These are phyloP conservation scores for Gobio gobio DNA, from an alignment of 2,113 vertebrate species.

Conservation along the genomic window DNA sequence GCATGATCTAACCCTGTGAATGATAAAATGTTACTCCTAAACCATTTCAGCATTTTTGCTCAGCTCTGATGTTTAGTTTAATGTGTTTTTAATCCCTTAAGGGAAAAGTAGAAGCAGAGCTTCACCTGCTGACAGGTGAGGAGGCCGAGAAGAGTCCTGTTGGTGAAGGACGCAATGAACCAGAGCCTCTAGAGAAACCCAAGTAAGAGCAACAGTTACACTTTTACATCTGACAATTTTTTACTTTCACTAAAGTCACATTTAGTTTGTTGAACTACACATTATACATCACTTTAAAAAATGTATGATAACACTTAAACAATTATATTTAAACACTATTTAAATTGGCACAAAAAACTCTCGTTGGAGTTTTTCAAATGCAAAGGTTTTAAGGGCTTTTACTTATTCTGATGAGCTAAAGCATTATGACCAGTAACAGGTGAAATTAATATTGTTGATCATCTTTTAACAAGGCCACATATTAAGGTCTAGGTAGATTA, in stretches of 20 bases:
- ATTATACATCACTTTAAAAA: not conserved
- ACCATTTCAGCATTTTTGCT: not conserved
- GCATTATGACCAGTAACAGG: too few species aligned
- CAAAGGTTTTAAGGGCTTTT: too few species aligned
- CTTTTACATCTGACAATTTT: not conserved
- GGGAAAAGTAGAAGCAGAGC: constrained; percentile 97
- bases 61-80: not conserved
- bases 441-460: too few species aligned
- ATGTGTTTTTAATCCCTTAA: constrained; percentile 57
- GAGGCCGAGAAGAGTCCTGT: constrained; percentile 96
- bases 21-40: not conserved
- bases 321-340: not conserved
- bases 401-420: too few species aligned
- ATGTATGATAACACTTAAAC: not conserved
- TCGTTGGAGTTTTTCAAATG: too few species aligned
- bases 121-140: constrained; percentile 91
- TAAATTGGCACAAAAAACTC: not conserved
- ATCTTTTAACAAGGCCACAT: too few species aligned
- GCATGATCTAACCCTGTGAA: not conserved
- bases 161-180: constrained; percentile 92
- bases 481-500: too few species aligned
- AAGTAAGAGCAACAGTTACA: constrained; percentile 82
- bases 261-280: not conserved
- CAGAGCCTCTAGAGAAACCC: constrained; percentile 96
- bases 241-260: not conserved